These are phyloP conservation scores for Phalacrocorax carbo DNA, from an alignment of 2,113 vertebrate species.

Conservation along the genomic window DNA sequence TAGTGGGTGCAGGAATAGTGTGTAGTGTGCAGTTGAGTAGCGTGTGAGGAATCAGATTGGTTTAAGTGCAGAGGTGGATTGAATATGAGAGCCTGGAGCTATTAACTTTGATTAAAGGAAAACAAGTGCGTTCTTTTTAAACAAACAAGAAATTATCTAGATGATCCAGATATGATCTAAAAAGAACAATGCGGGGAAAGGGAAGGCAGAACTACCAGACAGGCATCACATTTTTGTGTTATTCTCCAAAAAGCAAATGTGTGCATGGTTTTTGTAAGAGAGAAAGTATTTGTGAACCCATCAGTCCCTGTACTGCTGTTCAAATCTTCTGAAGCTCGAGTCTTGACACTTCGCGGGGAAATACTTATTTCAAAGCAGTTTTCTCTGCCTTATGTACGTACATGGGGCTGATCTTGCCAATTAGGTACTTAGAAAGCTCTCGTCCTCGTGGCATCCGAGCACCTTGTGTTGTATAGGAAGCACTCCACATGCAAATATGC, in stretches of 20 bases:
- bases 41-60: not conserved
- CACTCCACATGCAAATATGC: not conserved
- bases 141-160: not conserved
- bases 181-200: not conserved
- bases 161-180: not conserved
- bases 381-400: fast-evolving
- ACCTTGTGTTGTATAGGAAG: not conserved
- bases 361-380: not conserved
- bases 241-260: not conserved
- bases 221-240: not conserved
- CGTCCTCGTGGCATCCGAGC: fast-evolving
- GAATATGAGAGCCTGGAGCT: not conserved
- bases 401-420: not conserved
- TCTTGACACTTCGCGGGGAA: not conserved
- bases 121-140: not conserved
- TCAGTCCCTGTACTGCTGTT: not conserved
- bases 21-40: too few relatives aligned
- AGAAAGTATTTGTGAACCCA: not conserved
- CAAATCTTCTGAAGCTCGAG: not conserved
- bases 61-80: not conserved
- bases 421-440: not conserved
- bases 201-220: not conserved
- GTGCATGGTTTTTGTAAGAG: not conserved
- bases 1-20: not conserved
- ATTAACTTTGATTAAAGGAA: not conserved